Percentiles rank a stretch among this genome's conserved stretches.
phyloP scores from a whole-genome alignment of 2,113 vertebrate genomes.

The Marcusenius ussheri region DNA sequence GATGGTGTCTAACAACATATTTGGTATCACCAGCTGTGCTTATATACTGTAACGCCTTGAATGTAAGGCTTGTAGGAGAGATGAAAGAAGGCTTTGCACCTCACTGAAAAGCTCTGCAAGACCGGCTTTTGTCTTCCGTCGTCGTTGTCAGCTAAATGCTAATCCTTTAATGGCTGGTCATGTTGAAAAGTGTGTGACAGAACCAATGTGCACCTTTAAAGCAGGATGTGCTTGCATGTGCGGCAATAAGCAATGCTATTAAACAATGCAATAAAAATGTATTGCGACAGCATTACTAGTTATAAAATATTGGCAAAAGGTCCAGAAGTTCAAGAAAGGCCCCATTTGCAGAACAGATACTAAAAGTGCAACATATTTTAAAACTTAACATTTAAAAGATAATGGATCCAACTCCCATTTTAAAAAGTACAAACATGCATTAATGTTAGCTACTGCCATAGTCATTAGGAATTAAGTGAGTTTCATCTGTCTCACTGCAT shows the following conservation, averaged over 20 bases:
- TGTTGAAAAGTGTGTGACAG: background rate
- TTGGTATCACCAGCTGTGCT: constrained; percentile 13
- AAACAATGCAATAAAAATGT: background rate
- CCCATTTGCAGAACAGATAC: background rate
- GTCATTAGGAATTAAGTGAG: background rate
- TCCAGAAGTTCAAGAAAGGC: background rate
- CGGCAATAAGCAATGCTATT: background rate
- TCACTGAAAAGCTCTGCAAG: background rate
- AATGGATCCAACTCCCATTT: background rate
- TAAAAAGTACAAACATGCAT: background rate
- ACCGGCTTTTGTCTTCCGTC: constrained; percentile 28
- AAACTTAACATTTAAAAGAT: background rate
- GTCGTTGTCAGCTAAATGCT: constrained; percentile 18
- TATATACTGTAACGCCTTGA: background rate
- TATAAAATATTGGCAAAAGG: background rate
- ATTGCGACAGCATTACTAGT: background rate
- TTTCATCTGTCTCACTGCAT: background rate
- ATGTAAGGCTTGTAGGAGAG: background rate
- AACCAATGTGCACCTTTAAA: background rate
- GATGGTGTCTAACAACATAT: constrained; percentile 11
- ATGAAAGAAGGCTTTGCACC: constrained; percentile 23
- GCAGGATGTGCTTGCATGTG: background rate
- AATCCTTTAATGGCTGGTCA: constrained; percentile 12
- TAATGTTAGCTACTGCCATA: background rate
- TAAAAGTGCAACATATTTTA: background rate